Percentiles rank a stretch among this genome's conserved stretches.
phyloP scores from a whole-genome alignment of 2,888 invertebrate genomes.

The Eilema caniola region DNA sequence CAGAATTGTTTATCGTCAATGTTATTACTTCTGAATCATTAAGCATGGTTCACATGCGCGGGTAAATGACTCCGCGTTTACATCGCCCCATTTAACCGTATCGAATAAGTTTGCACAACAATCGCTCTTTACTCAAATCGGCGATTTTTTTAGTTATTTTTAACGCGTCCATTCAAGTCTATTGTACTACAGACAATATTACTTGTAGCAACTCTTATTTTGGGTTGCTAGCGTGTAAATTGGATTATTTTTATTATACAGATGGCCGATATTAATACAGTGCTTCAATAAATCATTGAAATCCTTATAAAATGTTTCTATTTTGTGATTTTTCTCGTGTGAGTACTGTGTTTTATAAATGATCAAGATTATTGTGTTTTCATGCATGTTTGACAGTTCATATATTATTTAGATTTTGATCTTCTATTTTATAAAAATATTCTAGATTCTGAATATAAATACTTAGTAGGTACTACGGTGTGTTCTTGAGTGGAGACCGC shows the following conservation, averaged over 20 bases:
- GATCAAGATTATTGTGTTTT: slow-evolving; percentile 15
- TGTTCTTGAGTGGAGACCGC: no score
- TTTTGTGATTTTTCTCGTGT: slow-evolving; percentile 30
- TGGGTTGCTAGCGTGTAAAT: slow-evolving; percentile 80
- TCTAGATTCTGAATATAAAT: no score
- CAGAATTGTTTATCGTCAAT: slow-evolving; percentile 16
- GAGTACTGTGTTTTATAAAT: background rate
- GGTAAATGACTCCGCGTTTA: slow-evolving; percentile 71
- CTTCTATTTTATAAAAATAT: no score
- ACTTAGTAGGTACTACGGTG: no score
- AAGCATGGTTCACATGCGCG: slow-evolving; percentile 80
- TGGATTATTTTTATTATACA: slow-evolving; percentile 82
- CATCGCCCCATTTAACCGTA: slow-evolving; percentile 83
- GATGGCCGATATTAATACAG: slow-evolving; percentile 73
- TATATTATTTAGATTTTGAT: background rate
- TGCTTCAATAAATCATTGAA: slow-evolving; percentile 74
- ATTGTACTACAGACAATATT: slow-evolving; percentile 71
- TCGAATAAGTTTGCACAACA: slow-evolving; percentile 86
- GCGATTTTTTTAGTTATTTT: slow-evolving; percentile 77
- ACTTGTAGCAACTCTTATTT: slow-evolving; percentile 62
- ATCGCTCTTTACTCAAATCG: slow-evolving; percentile 83
- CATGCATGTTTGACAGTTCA: slow-evolving; percentile 20
- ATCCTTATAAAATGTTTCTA: slow-evolving; percentile 45
- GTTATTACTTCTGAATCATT: slow-evolving; percentile 79
- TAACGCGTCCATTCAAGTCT: slow-evolving; percentile 71